Conservation (phyloP, 2,888 invertebrate genomes). For the Eurytoma californica region DNA sequence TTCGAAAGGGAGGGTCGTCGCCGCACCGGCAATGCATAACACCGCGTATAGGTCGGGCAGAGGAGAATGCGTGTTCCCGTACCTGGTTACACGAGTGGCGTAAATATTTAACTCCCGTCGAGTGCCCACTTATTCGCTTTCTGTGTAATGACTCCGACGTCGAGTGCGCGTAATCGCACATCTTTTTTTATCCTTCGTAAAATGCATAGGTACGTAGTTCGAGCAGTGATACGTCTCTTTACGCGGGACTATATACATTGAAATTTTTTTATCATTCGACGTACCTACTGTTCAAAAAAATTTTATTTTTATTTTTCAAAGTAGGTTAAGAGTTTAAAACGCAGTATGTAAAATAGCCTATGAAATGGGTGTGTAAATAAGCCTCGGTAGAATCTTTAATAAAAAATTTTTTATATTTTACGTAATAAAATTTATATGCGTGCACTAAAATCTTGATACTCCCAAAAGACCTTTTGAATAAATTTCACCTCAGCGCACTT, state of each 20-base stretch:
- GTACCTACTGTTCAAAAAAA: not conserved
- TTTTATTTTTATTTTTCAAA: not conserved
- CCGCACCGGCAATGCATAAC: slow-evolving; percentile 5
- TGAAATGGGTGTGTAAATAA: no score
- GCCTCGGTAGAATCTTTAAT: no score
- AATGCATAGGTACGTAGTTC: not conserved
- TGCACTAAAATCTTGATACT: no score
- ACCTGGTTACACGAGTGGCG: slow-evolving; percentile 63
- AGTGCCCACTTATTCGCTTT: slow-evolving; percentile 59
- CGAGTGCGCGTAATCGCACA: slow-evolving; percentile 30
- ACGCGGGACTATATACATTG: not conserved
- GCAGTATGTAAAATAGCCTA: no score
- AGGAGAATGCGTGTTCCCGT: slow-evolving; percentile 49
- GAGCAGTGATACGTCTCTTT: not conserved
- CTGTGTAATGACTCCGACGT: slow-evolving; percentile 39
- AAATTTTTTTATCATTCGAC: not conserved
- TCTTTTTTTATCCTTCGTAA: not conserved
- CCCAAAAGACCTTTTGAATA: no score
- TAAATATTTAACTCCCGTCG: slow-evolving; percentile 68
- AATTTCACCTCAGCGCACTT: no score
- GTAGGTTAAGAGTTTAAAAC: no score
- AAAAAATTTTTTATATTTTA: no score
- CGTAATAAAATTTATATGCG: no score
- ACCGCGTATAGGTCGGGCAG: slow-evolving; percentile 38
- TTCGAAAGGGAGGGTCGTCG: slow-evolving; percentile 53